Percentiles rank a stretch among this genome's conserved stretches.
Evolutionary conservation across 1,140 invertebrate genomes (phyloP).

Genomic region (Drosophila lini): DNA sequence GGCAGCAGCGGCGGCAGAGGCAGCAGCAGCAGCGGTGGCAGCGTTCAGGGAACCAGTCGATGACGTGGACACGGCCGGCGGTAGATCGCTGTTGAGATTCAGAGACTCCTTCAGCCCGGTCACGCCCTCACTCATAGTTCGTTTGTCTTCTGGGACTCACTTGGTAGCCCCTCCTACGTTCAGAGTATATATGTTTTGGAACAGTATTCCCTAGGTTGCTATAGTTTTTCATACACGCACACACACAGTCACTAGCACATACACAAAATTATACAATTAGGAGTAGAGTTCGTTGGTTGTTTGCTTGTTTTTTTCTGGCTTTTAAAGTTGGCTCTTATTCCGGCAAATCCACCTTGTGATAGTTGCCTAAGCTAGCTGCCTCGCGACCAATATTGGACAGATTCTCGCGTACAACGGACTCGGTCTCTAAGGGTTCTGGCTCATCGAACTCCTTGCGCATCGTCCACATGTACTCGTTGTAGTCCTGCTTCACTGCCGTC

Average conservation of each 20-base stretch:
- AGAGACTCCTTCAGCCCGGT: slow-evolving; percentile 55
- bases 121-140: slow-evolving; percentile 71
- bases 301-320: slow-evolving; percentile 1
- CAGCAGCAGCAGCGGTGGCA: slow-evolving; percentile 12
- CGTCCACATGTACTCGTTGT: slow-evolving; percentile 96
- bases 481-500: slow-evolving; percentile 92
- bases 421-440: slow-evolving; percentile 88
- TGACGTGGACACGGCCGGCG: slow-evolving; percentile 25
- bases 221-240: slow-evolving; percentile 50
- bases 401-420: slow-evolving; percentile 87
- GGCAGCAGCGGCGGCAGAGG: slow-evolving; percentile 13
- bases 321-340: slow-evolving; percentile 59
- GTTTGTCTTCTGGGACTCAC: slow-evolving; percentile 34
- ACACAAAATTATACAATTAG: slow-evolving; percentile 55
- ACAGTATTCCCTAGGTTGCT: slow-evolving; percentile 60
- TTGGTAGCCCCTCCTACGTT: slow-evolving; percentile 25
- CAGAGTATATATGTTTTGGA: slow-evolving; percentile 50
- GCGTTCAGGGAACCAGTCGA: slow-evolving; percentile 53
- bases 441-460: slow-evolving; percentile 94
- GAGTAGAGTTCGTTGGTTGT: slow-evolving; percentile 29
- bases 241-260: slow-evolving; percentile 22
- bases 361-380: slow-evolving; percentile 82
- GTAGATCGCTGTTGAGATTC: slow-evolving; percentile 53
- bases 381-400: slow-evolving; percentile 87
- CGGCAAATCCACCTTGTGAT: slow-evolving; percentile 83